Evolutionary conservation across 2,888 invertebrate species (phyloP), one percentile per base, ranked within the genome.

Genomic region (Rotaria sp.): DNA sequence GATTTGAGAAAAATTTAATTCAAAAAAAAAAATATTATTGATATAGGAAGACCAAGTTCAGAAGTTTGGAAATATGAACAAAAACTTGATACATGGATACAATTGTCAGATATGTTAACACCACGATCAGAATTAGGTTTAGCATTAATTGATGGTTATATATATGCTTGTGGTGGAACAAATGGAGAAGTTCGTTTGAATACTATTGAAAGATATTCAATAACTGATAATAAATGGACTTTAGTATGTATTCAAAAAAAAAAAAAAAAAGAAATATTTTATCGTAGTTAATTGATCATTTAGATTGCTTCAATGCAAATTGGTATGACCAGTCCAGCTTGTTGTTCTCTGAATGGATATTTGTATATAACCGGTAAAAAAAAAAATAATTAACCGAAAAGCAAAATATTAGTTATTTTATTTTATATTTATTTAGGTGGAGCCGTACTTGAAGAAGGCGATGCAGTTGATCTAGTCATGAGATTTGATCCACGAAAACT

Each of bases 91-190:
- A 88, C 90, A 26, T 93, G 92, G 93, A 91, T 92, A 86, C 90
- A 91, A 88, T 92, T 92, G 90, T 91, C 92, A 52, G 90, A 91
- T 84, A 92, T 93, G 92, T 89, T 90, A 67, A 89, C 91, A 86
- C 90, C 92, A 8, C 88, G 93, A 52, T 92, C 92, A 30, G 92
- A 92, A 90, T 90, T 93, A 86, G 91, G 92, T 85, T 89, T 93
- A 59, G 92, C 91, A 24, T 90, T 92, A 88, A 90, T 93, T 59
- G 93, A 93, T 90, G 92, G 92, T 88, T 92, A 88, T 87, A 89
- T 92, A 13, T 92, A 92, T 89, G 92, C 92, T 59, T 91, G 92
- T 57, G 93, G 93, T 26, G 93, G 93, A 8, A 92, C 92, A 90
- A 92, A 92, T 89, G 92, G 92, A 3, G 89, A 90, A 5, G 89